A percentile compares a stretch with the other conserved stretches of the same genome.
Conservation (phyloP, 1,140 invertebrate species). For the Prorops nasuta region DNA sequence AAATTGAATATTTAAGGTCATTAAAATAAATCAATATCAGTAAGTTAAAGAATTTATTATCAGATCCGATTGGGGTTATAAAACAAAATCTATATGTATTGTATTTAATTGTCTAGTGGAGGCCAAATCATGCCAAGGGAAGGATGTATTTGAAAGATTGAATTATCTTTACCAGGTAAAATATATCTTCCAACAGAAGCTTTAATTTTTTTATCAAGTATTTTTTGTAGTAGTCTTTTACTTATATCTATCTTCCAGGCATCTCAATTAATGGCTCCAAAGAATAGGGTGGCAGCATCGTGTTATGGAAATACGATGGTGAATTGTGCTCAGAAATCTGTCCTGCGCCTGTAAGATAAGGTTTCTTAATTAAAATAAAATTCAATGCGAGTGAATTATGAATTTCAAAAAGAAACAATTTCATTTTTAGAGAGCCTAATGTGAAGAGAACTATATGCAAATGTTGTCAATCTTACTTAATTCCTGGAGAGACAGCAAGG, state of each 20-base stretch:
- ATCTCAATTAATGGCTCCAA: slow-evolving; percentile 34
- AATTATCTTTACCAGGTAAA: slow-evolving; percentile 52
- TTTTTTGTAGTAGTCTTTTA: slow-evolving; percentile 2
- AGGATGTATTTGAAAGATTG: slow-evolving; percentile 51
- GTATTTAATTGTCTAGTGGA: slow-evolving; percentile 17
- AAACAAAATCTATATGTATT: background rate
- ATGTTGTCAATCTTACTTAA: slow-evolving; percentile 45
- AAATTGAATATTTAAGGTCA: no score
- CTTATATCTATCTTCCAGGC: slow-evolving; percentile 31
- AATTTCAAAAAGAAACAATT: slow-evolving; percentile 4
- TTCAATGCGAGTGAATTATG: no score
- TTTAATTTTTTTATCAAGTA: no score
- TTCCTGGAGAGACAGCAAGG: slow-evolving; percentile 48
- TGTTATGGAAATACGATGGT: slow-evolving; percentile 41
- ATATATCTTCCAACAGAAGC: slow-evolving; percentile 1
- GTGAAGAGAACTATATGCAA: slow-evolving; percentile 50
- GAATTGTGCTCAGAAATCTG: slow-evolving; percentile 47
- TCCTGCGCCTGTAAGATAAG: slow-evolving; percentile 43
- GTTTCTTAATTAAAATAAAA: background rate
- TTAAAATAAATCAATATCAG: no score
- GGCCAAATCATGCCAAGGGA: slow-evolving; percentile 43
- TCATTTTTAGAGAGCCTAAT: slow-evolving; percentile 39
- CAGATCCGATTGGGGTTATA: background rate
- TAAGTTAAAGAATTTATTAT: no score
- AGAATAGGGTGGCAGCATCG: slow-evolving; percentile 37